These are phyloP conservation scores for Alectoris magna DNA, from an alignment of 2,797 vertebrate genomes.

Conservation along the genomic window DNA sequence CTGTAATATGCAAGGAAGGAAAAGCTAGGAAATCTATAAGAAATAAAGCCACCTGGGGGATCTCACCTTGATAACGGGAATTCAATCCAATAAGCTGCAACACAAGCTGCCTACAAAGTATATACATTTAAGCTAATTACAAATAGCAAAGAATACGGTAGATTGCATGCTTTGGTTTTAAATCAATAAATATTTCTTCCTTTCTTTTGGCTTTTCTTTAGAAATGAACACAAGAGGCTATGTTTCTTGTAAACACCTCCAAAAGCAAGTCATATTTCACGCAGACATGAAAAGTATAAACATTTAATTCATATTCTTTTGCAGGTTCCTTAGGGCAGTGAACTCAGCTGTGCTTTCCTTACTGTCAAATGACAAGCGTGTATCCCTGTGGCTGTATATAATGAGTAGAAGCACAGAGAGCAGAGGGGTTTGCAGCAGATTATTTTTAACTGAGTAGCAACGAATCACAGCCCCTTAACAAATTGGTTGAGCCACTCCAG, in stretches of 20 bases:
- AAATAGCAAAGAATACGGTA: background rate
- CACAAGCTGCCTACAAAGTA: background rate
- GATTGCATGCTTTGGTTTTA: background rate
- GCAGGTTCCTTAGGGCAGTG: conserved; percentile 22
- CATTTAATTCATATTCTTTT: conserved; percentile 21
- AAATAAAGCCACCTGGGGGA: conserved; percentile 10
- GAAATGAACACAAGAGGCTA: background rate
- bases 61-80: background rate
- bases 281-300: background rate
- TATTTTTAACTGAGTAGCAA: background rate
- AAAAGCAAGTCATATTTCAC: background rate
- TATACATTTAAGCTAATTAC: background rate
- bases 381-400: conserved; percentile 31
- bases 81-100: background rate
- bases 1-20: background rate
- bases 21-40: background rate
- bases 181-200: background rate
- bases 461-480: conserved; percentile 13
- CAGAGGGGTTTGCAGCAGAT: background rate
- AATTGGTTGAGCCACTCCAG: background rate
- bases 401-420: conserved; percentile 26
- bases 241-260: background rate
- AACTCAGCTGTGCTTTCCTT: conserved; percentile 28
- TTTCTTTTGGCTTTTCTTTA: background rate
- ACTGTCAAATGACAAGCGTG: conserved; percentile 23